Evolutionary conservation across 2,888 invertebrate genomes (phyloP), one percentile per base, ranked within the genome.

Genomic region (Rhopalosiphum nymphaeae): DNA sequence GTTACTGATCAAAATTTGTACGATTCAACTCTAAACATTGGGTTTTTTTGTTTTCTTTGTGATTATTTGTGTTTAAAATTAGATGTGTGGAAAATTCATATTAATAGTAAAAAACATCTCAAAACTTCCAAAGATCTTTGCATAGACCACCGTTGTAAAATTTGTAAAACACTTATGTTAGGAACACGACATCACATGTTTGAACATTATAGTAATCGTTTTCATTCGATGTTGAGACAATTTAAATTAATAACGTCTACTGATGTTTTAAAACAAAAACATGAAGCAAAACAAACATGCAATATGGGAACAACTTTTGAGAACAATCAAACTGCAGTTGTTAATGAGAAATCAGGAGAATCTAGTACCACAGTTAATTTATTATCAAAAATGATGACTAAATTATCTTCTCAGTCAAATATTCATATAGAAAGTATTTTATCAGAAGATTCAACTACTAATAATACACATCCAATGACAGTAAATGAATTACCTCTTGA

Each of bases 81-180:
- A 86, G 46, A 42, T 1, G 16, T 25, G n/a, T 94, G 93, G 93
- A 90, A 86, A 86, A 26, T 1, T 29, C 93, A 94, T 61, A 94
- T 90, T 21, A 90, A 49, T 61, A 29, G 49, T 86, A 90, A 86
- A 91, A 90, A 94, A 7, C 93, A 94, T 86, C 49, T 46, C 61
- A 61, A 91, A 7, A 85, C 11, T 61, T 61, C 61, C 0, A 94
- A 91, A 16, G 29, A 9, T 61, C 11, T 29, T 57, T 57, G 49
- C 13, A 90, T 86, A 49, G 93, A 94, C 42, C 90, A 94, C 53
- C 90, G 61, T 53, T 94, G 93, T 94, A 94, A 90, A 67, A 86
- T 94, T 86, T 94, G 93, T 86, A 94, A 94, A 86, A 94, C 93
- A 25, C 25, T 94, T 10, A 61, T 94, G 49, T 94, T 94, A 91